phyloP scores from a whole-genome alignment of 2,888 invertebrate genomes.

The Himalopsyche anomala region DNA sequence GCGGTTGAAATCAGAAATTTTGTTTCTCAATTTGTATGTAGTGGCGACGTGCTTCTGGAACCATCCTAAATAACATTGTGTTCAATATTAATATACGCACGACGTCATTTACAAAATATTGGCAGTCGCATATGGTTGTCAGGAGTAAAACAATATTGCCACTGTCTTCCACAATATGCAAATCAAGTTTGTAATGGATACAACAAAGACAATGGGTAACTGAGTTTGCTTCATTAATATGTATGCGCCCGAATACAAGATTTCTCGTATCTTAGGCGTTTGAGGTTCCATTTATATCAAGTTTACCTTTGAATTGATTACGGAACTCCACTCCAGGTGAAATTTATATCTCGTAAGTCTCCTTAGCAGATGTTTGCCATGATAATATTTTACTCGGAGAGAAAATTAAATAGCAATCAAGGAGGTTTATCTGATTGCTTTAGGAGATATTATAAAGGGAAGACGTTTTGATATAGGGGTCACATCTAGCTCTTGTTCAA shows the following conservation, averaged over 20 bases:
- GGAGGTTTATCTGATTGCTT: not conserved
- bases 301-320: constrained; percentile 46
- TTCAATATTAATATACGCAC: not conserved
- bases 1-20: no score
- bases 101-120: not conserved
- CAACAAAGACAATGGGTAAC: constrained; percentile 47
- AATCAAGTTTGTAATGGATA: constrained; percentile 45
- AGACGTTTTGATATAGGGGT: no score
- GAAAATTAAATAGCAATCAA: constrained; percentile 28
- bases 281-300: not conserved
- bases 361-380: constrained; percentile 8
- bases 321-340: not conserved
- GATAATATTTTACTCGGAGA: constrained; percentile 4
- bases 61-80: not conserved
- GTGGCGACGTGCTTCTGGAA: no score
- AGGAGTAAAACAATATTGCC: constrained; percentile 16
- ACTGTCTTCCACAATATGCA: constrained; percentile 17
- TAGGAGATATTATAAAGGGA: no score
- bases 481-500: no score
- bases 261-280: constrained; percentile 11
- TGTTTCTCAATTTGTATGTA: no score
- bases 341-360: constrained; percentile 16
- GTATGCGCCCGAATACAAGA: constrained; percentile 41
- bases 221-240: constrained; percentile 50
- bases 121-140: not conserved